A percentile compares a stretch with the other conserved stretches of the same genome.
phyloP scores from a whole-genome alignment of 35 echinoderm and acorn worm genomes.

The Anneissia japonica region DNA sequence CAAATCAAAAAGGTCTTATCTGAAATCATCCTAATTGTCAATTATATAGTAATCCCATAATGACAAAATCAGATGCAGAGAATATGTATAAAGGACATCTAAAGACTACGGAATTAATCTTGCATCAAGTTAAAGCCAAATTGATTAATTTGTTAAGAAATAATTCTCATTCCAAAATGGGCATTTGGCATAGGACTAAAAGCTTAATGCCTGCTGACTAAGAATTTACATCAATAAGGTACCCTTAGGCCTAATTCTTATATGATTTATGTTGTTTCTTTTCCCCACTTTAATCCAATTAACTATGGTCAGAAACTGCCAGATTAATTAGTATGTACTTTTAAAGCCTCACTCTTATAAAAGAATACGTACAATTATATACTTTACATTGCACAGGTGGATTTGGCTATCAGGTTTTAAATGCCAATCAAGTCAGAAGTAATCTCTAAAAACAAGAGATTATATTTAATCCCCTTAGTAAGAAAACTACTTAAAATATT shows the following conservation, averaged over 20 bases:
- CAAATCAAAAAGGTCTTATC: not conserved
- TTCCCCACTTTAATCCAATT: not conserved
- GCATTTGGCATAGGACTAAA: not conserved
- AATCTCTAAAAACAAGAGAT: too few relatives aligned
- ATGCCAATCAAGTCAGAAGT: too few relatives aligned
- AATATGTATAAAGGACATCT: not conserved
- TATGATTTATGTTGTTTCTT: not conserved
- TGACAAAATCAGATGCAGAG: not conserved
- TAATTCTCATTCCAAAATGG: not conserved
- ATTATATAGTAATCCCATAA: not conserved
- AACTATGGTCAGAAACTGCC: not conserved
- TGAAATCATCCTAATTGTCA: not conserved
- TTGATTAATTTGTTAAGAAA: not conserved
- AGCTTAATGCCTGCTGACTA: not conserved
- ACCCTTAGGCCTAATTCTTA: not conserved
- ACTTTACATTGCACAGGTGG: too few relatives aligned
- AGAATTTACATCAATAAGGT: not conserved
- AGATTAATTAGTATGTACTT: too few relatives aligned
- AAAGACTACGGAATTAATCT: too few relatives aligned
- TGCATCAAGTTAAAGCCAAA: not conserved
- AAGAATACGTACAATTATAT: too few relatives aligned
- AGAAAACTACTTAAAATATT: too few relatives aligned
- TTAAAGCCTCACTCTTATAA: too few relatives aligned
- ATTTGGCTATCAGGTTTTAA: too few relatives aligned
- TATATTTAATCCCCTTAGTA: too few relatives aligned